Evolutionary conservation across 1,140 invertebrate species (phyloP).

Genomic region (Drosophila ogumai): DNA sequence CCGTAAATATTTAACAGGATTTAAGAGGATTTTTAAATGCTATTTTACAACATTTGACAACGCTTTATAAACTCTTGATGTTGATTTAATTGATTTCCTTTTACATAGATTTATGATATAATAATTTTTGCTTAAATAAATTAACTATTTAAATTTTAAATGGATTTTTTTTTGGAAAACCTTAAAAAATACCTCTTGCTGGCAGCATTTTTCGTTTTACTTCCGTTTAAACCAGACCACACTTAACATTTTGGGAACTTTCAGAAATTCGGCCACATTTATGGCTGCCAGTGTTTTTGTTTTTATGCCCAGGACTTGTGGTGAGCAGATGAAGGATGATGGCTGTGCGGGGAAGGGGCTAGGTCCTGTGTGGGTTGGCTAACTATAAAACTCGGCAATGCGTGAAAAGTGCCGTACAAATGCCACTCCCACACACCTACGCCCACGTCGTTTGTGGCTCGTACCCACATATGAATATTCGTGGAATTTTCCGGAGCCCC

Average conservation of each 20-base stretch:
- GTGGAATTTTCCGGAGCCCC: slow-evolving; percentile 18
- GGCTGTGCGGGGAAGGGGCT: neutral
- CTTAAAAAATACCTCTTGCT: slow-evolving; percentile 22
- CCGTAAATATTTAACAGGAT: neutral
- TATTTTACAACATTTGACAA: neutral
- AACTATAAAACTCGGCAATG: slow-evolving; percentile 77
- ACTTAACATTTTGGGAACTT: slow-evolving; percentile 50
- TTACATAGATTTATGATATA: neutral
- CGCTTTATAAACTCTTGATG: neutral
- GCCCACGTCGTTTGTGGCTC: neutral
- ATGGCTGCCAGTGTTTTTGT: slow-evolving; percentile 51
- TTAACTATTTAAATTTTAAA: neutral
- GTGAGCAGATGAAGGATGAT: slow-evolving; percentile 42
- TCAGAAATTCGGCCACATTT: slow-evolving; percentile 51
- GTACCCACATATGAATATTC: slow-evolving; percentile 34
- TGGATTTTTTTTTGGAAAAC: neutral
- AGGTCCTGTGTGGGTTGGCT: slow-evolving; percentile 38
- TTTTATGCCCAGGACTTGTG: slow-evolving; percentile 51
- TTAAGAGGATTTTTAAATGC: too few relatives aligned
- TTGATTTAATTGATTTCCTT: too few relatives aligned
- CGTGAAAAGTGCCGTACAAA: slow-evolving; percentile 72
- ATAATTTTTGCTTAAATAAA: neutral
- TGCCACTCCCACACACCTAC: slow-evolving; percentile 47
- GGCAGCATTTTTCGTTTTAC: neutral
- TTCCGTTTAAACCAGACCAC: slow-evolving; percentile 19